Evolutionary conservation across 2,113 vertebrate genomes (phyloP).

Genomic region (Esox niger): DNA sequence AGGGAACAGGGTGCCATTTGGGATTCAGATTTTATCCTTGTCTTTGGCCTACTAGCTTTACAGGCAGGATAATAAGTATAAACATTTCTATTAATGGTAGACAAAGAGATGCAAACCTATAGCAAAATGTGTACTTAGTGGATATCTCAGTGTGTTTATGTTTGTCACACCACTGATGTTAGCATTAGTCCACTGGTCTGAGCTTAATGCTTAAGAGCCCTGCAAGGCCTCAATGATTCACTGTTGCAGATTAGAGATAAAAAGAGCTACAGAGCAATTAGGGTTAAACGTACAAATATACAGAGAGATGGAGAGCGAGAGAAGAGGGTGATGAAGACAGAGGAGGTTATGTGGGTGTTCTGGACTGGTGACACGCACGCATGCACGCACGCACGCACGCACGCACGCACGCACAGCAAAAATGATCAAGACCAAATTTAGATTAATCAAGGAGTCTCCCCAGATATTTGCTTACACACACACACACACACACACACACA

Average conservation of each 20-base stretch:
- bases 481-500: not conserved
- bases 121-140: not conserved
- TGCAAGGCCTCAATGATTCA: not conserved
- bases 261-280: not conserved
- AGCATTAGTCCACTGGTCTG: not conserved
- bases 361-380: not conserved
- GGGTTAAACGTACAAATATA: not conserved
- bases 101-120: not conserved
- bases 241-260: not conserved
- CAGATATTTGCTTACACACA: no score
- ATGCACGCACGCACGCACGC: no score
- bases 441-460: no score
- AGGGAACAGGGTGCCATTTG: not conserved
- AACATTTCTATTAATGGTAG: not conserved
- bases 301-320: not conserved
- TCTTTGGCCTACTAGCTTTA: no score
- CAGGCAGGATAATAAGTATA: no score
- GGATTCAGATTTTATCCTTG: not conserved
- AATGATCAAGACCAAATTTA: not conserved
- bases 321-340: not conserved
- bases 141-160: not conserved
- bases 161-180: not conserved
- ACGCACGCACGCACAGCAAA: not conserved
- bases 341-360: not conserved
- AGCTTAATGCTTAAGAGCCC: slow-evolving; percentile 1